Evolutionary conservation across 2,797 vertebrate genomes (phyloP), one percentile per base, ranked within the genome.

Genomic region (Peromyscus nudipes): DNA sequence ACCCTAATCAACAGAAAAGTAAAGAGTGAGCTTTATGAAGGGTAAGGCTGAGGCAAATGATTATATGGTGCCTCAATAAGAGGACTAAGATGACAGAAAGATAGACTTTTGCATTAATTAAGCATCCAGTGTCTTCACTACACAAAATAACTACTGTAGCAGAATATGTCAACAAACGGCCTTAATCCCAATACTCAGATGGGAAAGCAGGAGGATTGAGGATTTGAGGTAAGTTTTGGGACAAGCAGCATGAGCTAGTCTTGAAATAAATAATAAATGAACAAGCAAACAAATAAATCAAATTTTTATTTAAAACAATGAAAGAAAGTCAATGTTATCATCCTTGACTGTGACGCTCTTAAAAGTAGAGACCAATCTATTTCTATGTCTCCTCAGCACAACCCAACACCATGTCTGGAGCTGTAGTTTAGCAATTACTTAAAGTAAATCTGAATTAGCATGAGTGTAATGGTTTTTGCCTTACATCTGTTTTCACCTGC

Each of bases 1-100:
- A 98, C 99, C 99, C 99, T 99, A 96, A 29, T 55, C 1, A 71
- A 97, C 43, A 76, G 89, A 96, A 80, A 92, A 96, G 0, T 96
- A 84, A 91, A 96, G 0, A 97, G 91, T 85, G 11, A 79, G 0
- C 0, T 0, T 90, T 67, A 85, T n/a, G 83, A n/a, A 77, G 17
- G 13, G 43, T 73, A 94, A 95, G 40, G 11, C 9, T 29, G 25
- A 37, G 27, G 17, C 17, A 69, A 34, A 52, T 46, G 81, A 96
- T 79, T 94, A 88, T 69, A 88, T 17, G 17, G 19, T 23, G 16
- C 25, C 73, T 43, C 27, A 94, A 83, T 1, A 69, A 52, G 57
- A 52, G 34, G 52, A 29, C 21, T 29, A 29, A 69, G 23, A 65
- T 77, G 29, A 83, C 29, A 71, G 27, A 88, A 95, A 89, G 43